phyloP scores from a whole-genome alignment of 64 coral and sea anemone genomes.

The Actinia equina region DNA sequence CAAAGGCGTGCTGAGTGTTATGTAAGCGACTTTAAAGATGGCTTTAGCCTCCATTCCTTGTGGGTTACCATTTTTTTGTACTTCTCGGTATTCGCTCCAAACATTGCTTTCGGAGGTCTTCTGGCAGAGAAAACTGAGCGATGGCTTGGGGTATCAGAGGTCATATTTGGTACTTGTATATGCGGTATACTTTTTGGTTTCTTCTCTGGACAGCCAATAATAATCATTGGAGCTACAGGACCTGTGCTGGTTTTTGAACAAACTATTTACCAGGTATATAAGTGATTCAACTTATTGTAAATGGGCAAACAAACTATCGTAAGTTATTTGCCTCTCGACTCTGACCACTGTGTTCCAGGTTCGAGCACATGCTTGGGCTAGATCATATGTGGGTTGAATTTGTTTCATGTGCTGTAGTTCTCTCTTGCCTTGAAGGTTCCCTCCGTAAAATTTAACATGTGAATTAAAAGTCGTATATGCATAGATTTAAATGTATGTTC shows the following conservation, averaged over 20 bases:
- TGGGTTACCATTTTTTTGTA: conserved; percentile 85
- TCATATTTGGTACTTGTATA: conserved; percentile 74
- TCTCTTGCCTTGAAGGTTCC: too few relatives aligned
- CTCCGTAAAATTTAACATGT: too few relatives aligned
- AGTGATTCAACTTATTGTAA: too few relatives aligned
- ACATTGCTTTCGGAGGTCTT: conserved; percentile 92
- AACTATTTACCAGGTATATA: conserved; percentile 71
- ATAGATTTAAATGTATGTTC: too few relatives aligned
- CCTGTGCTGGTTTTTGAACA: conserved; percentile 97
- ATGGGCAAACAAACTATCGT: too few relatives aligned
- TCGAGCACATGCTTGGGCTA: too few relatives aligned
- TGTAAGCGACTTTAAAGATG: conserved; percentile 95
- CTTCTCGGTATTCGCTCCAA: conserved; percentile 92
- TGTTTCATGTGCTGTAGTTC: too few relatives aligned
- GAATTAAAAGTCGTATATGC: too few relatives aligned
- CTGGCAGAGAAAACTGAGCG: conserved; percentile 75
- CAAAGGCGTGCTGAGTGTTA: conserved; percentile 73
- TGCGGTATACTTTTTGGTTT: conserved; percentile 92
- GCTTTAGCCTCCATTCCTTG: conserved; percentile 75
- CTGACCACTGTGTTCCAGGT: too few relatives aligned
- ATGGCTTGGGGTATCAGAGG: conserved; percentile 85
- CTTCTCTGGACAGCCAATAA: conserved; percentile 86
- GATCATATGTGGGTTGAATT: too few relatives aligned
- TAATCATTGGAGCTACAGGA: conserved; percentile 92
- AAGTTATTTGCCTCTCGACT: too few relatives aligned